Evolutionary conservation across 2,797 vertebrate species (phyloP).

Genomic region (Etheostoma nigrum): DNA sequence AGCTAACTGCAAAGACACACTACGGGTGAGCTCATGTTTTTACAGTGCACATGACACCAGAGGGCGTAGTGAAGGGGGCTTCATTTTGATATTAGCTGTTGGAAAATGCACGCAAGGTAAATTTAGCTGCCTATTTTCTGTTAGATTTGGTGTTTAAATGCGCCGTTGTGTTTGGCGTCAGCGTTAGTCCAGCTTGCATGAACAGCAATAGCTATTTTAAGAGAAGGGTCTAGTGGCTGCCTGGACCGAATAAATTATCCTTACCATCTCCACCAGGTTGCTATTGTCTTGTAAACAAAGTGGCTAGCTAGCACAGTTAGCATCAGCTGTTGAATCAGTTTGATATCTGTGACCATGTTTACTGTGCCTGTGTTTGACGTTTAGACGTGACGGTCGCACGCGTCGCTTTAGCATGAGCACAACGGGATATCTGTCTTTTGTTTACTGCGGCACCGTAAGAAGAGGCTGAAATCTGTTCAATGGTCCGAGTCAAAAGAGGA

Average conservation of each 20-base stretch:
- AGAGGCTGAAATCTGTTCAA: not conserved
- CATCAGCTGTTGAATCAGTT: constrained; percentile 48
- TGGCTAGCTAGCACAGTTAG: constrained; percentile 70
- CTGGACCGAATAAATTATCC: not conserved
- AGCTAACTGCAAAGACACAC: not conserved
- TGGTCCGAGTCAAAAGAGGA: not conserved
- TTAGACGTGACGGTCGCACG: not conserved
- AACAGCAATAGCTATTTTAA: not conserved
- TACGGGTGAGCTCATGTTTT: not conserved
- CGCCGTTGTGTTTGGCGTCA: not conserved
- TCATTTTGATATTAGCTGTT: constrained; percentile 44
- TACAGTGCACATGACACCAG: constrained; percentile 48
- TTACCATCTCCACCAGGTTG: constrained; percentile 58
- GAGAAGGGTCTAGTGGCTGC: not conserved
- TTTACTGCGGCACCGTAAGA: not conserved
- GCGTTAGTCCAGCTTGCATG: rapidly evolving
- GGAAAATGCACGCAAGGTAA: constrained; percentile 71
- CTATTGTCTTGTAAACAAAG: constrained; percentile 78
- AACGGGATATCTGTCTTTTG: constrained; percentile 2
- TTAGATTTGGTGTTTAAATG: not conserved
- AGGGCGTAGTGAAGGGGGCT: constrained; percentile 60
- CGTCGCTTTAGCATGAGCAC: not conserved
- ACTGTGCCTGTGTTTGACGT: constrained; percentile 19
- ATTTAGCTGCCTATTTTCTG: constrained; percentile 22
- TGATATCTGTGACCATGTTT: constrained; percentile 51